Evolutionary conservation across 2,888 invertebrate genomes (phyloP).

Genomic region (Nyleta sp.): DNA sequence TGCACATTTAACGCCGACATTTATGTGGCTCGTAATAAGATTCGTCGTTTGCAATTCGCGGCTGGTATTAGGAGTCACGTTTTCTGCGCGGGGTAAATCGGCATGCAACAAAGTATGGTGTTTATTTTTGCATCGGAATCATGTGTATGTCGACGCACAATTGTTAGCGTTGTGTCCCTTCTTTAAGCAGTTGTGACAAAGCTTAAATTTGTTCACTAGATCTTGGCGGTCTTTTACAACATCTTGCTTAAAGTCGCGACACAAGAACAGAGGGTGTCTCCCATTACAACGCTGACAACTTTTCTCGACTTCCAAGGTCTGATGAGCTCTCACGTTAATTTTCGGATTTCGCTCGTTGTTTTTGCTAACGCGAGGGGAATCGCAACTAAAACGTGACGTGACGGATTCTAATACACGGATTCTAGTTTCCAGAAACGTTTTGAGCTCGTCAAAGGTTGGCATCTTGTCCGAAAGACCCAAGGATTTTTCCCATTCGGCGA

Average conservation of each 20-base stretch:
- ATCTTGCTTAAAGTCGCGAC: not conserved
- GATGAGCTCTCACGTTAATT: not conserved
- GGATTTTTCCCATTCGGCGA: not conserved
- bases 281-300: not conserved
- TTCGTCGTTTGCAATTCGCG: not conserved
- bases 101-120: conserved; percentile 5
- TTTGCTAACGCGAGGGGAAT: not conserved
- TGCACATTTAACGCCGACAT: not conserved
- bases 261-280: not conserved
- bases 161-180: not conserved
- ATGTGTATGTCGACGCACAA: not conserved
- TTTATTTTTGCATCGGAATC: not conserved
- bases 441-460: not conserved
- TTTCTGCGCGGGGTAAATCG: not conserved
- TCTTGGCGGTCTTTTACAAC: not conserved
- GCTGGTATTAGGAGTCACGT: not conserved
- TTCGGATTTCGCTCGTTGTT: not conserved
- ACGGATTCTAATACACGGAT: not conserved
- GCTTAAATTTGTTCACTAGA: not conserved
- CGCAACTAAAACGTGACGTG: not conserved
- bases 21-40: not conserved
- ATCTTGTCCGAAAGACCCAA: not conserved
- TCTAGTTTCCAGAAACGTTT: not conserved
- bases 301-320: not conserved
- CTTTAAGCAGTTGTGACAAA: conserved; percentile 8